Percentiles rank a stretch among this genome's conserved stretches.
Conservation (phyloP, 1,140 invertebrate genomes). For the Trichonephila clavata region DNA sequence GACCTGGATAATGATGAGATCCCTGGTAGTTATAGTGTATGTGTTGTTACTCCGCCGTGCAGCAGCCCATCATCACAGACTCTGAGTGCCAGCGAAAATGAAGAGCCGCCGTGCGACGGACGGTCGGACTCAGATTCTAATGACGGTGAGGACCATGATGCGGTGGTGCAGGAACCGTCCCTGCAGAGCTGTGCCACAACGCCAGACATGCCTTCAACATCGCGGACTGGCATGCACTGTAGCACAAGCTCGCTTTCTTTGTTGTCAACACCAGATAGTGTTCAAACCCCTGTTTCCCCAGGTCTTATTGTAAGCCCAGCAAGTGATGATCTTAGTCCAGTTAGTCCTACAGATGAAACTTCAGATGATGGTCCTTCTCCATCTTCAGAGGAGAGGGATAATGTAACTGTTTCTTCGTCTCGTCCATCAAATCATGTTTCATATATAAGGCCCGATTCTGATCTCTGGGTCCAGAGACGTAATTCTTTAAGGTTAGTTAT, state of each 20-base stretch:
- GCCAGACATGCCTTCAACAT: slow-evolving; percentile 68
- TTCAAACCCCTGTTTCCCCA: slow-evolving; percentile 71
- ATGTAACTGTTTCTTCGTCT: slow-evolving; percentile 73
- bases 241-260: slow-evolving; percentile 65
- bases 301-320: slow-evolving; percentile 73
- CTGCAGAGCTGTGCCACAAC: slow-evolving; percentile 65
- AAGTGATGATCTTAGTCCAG: slow-evolving; percentile 62
- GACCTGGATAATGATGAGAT: slow-evolving; percentile 47
- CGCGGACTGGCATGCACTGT: slow-evolving; percentile 61
- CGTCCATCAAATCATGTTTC: slow-evolving; percentile 78
- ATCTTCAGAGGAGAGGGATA: slow-evolving; percentile 76
- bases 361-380: slow-evolving; percentile 68
- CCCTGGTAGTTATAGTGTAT: slow-evolving; percentile 67
- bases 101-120: slow-evolving; percentile 62
- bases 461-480: slow-evolving; percentile 62
- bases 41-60: slow-evolving; percentile 66
- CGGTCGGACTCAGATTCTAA: slow-evolving; percentile 69
- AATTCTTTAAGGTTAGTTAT: slow-evolving; percentile 62
- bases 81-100: slow-evolving; percentile 75
- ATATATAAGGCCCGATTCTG: slow-evolving; percentile 71
- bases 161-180: slow-evolving; percentile 53
- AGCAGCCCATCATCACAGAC: slow-evolving; percentile 75
- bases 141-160: slow-evolving; percentile 62
- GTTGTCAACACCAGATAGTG: slow-evolving; percentile 74
- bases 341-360: slow-evolving; percentile 68